phyloP scores from a whole-genome alignment of 2,797 vertebrate species.

The Echiichthys vipera region DNA sequence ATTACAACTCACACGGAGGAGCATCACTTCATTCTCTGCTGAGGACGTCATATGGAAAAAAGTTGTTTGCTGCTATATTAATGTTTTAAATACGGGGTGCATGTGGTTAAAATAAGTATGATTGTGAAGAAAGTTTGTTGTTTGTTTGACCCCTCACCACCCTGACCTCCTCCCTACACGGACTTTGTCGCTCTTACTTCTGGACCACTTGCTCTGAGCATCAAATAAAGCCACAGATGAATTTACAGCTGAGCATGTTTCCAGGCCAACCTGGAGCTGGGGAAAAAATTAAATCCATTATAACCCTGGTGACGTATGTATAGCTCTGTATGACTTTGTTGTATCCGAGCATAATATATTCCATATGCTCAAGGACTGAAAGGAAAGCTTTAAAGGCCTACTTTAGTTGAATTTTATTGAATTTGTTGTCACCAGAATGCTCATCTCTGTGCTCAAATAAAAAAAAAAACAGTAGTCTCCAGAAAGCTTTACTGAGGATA shows the following conservation, averaged over 20 bases:
- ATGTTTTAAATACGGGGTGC: too few species aligned
- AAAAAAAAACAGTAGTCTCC: conserved; percentile 4
- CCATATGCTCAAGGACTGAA: conserved; percentile 11
- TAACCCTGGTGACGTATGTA: conserved; percentile 14
- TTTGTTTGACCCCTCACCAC: too few species aligned
- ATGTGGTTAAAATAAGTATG: too few species aligned
- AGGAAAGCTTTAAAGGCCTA: neutral
- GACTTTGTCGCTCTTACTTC: too few species aligned
- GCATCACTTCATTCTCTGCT: too few species aligned
- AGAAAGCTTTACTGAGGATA: neutral
- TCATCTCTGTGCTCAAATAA: conserved; percentile 28
- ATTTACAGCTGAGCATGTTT: conserved; percentile 10
- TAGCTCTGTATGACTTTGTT: conserved; percentile 5
- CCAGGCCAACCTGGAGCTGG: neutral
- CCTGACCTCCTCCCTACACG: too few species aligned
- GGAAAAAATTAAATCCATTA: conserved; percentile 11
- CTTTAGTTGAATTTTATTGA: conserved; percentile 32
- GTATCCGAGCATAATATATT: conserved; percentile 5
- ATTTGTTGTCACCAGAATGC: conserved; percentile 27
- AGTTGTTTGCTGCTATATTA: too few species aligned
- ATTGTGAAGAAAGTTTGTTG: too few species aligned
- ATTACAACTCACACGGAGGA: too few species aligned
- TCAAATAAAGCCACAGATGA: too few species aligned
- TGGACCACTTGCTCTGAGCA: too few species aligned
- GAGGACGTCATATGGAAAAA: too few species aligned